phyloP scores from a whole-genome alignment of 2,888 invertebrate genomes.

The Drosophila subquinaria region DNA sequence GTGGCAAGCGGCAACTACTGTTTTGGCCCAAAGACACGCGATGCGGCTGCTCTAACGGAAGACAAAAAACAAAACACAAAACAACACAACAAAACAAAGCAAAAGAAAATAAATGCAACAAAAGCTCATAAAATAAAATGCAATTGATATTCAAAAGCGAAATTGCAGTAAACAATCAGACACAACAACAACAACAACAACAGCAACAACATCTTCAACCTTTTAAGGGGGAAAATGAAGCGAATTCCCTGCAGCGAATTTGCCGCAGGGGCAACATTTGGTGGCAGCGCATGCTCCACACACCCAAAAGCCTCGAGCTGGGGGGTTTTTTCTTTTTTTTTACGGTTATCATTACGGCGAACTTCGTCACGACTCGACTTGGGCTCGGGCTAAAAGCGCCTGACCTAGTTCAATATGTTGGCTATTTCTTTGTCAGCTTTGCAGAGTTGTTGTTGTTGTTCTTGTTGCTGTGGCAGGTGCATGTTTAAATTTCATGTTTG shows the following conservation, averaged over 20 bases:
- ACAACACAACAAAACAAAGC: slow-evolving; percentile 20
- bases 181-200: slow-evolving; percentile 20
- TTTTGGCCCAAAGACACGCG: slow-evolving; percentile 62
- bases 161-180: slow-evolving; percentile 66
- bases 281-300: slow-evolving; percentile 69
- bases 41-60: slow-evolving; percentile 33
- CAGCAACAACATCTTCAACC: slow-evolving; percentile 11
- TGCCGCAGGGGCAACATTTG: slow-evolving; percentile 48
- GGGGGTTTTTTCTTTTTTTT: slow-evolving; percentile 1
- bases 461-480: slow-evolving; percentile 14
- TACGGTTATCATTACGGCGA: slow-evolving; percentile 52
- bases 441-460: neutral
- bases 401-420: slow-evolving; percentile 71
- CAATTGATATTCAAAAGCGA: slow-evolving; percentile 82
- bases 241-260: slow-evolving; percentile 57
- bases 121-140: slow-evolving; percentile 66
- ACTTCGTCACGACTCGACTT: slow-evolving; percentile 25
- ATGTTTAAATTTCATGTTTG: slow-evolving; percentile 9
- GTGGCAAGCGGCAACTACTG: slow-evolving; percentile 59
- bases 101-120: slow-evolving; percentile 33
- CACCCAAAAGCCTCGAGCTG: slow-evolving; percentile 12
- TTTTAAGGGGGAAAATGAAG: slow-evolving; percentile 17
- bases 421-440: slow-evolving; percentile 10
- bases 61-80: slow-evolving; percentile 28
- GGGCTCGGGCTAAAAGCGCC: slow-evolving; percentile 31